These are phyloP conservation scores for Psittacula echo DNA, from an alignment of 2,797 vertebrate species.

Conservation along the genomic window DNA sequence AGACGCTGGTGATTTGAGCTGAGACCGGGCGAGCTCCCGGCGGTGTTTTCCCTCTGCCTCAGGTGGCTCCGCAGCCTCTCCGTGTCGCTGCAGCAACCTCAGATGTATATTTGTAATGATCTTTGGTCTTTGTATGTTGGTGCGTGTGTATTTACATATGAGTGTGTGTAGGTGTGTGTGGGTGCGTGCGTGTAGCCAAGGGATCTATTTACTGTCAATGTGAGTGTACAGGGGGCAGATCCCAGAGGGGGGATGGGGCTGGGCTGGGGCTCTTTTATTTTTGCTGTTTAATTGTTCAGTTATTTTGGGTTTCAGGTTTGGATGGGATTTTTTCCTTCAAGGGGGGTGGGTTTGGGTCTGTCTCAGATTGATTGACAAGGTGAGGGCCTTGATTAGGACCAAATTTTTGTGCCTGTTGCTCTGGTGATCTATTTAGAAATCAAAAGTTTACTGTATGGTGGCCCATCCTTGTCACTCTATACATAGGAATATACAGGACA, in stretches of 20 bases:
- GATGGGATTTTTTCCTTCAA: neutral
- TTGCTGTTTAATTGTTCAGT: conserved; percentile 32
- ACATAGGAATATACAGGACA: conserved; percentile 75
- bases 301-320: conserved; percentile 24
- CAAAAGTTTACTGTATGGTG: conserved; percentile 62
- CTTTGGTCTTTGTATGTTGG: neutral
- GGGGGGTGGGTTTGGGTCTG: neutral
- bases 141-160: conserved; percentile 26
- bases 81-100: neutral
- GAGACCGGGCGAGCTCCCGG: neutral
- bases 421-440: conserved; percentile 76
- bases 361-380: conserved; percentile 54
- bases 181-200: neutral
- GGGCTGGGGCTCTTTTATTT: neutral
- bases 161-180: conserved; percentile 18
- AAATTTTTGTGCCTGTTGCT: conserved; percentile 78
- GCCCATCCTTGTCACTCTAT: conserved; percentile 75
- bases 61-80: neutral
- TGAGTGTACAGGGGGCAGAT: conserved; percentile 24
- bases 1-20: fast-evolving
- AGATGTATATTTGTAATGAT: neutral
- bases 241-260: neutral
- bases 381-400: conserved; percentile 75
- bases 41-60: neutral
- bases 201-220: conserved; percentile 7